phyloP scores from a whole-genome alignment of 2,888 invertebrate species.

The Eumacrocentrus americanus region DNA sequence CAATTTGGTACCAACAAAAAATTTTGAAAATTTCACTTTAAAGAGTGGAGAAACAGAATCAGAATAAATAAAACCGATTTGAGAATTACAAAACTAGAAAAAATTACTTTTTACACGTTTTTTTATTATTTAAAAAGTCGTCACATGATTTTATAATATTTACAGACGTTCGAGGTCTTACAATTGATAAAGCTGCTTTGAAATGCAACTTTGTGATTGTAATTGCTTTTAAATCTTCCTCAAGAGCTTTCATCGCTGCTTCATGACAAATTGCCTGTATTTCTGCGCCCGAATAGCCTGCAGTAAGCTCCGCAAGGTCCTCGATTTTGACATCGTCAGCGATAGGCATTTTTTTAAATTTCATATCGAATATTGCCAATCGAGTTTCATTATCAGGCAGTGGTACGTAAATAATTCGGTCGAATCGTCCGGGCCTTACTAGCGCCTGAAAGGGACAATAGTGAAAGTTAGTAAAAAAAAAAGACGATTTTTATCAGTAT shows the following conservation, averaged over 20 bases:
- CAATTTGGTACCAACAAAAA: too few relatives aligned
- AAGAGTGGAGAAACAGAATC: too few relatives aligned
- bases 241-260: slow-evolving; percentile 85
- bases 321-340: slow-evolving; percentile 71
- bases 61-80: too few relatives aligned
- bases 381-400: slow-evolving; percentile 84
- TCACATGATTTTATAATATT: slow-evolving; percentile 77
- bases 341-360: slow-evolving; percentile 76
- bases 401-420: slow-evolving; percentile 90
- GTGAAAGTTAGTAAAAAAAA: background rate
- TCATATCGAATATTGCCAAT: slow-evolving; percentile 80
- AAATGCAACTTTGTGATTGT: slow-evolving; percentile 71
- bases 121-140: slow-evolving; percentile 64
- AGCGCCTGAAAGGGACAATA: slow-evolving; percentile 68
- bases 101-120: too few relatives aligned
- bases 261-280: slow-evolving; percentile 88
- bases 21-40: too few relatives aligned
- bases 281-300: slow-evolving; percentile 94
- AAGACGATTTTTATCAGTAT: background rate
- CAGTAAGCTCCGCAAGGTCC: slow-evolving; percentile 72
- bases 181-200: slow-evolving; percentile 71
- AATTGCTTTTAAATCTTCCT: slow-evolving; percentile 72
- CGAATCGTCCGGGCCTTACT: slow-evolving; percentile 88
- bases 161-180: slow-evolving; percentile 78
- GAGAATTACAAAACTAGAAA: too few relatives aligned